Conservation (phyloP, 37 sponge, comb jelly and placozoan genomes). For the Amphimedon queenslandica region DNA sequence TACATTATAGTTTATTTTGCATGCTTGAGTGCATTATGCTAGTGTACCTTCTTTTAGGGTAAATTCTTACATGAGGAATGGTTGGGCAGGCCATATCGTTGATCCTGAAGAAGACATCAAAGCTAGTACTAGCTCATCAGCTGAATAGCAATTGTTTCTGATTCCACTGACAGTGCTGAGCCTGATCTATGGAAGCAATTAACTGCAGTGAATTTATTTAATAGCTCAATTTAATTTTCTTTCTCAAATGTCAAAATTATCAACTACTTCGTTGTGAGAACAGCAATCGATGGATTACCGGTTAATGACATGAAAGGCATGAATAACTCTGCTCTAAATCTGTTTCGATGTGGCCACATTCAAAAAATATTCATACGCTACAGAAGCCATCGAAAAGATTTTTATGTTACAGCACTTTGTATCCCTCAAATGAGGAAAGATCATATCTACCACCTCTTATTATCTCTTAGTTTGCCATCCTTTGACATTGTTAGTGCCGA, state of each 20-base stretch:
- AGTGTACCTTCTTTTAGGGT: conserved; percentile 36
- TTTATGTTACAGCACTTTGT: not conserved
- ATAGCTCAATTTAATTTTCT: not conserved
- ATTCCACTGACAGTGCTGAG: not conserved
- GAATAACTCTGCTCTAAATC: conserved; percentile 9
- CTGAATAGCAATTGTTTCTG: not conserved
- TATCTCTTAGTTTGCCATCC: not conserved
- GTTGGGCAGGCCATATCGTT: conserved; percentile 22
- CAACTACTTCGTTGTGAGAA: conserved; percentile 22
- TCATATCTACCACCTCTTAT: not conserved
- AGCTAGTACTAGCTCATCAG: not conserved
- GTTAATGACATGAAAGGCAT: conserved; percentile 11
- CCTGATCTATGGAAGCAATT: not conserved
- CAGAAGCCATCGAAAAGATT: too few species aligned
- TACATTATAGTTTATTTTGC: not conserved
- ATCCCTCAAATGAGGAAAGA: conserved; percentile 33
- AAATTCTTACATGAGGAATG: conserved; percentile 44
- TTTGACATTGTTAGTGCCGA: conserved; percentile 19
- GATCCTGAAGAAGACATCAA: conserved; percentile 31
- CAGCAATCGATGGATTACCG: conserved; percentile 13
- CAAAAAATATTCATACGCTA: conserved; percentile 11
- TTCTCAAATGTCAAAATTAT: conserved; percentile 27
- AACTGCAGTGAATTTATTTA: conserved; percentile 10
- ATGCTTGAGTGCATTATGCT: too few species aligned
- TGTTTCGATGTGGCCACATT: conserved; percentile 28